phyloP scores from a whole-genome alignment of 2,797 vertebrate genomes.

The Etheostoma perlongum region DNA sequence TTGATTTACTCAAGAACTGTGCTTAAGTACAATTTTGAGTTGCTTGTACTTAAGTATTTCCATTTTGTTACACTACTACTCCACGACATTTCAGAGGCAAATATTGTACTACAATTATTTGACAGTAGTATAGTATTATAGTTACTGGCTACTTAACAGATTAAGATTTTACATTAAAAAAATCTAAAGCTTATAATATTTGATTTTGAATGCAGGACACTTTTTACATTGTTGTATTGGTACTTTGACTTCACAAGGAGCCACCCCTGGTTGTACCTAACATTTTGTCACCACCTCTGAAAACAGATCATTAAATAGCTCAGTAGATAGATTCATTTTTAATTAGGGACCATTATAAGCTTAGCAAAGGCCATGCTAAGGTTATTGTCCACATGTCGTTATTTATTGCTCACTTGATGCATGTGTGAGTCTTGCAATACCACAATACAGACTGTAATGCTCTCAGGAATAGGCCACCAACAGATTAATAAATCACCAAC shows the following conservation, averaged over 20 bases:
- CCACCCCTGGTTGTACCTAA: not conserved
- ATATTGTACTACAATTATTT: not conserved
- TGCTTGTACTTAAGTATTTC: not conserved
- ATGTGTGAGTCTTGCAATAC: slow-evolving; percentile 11
- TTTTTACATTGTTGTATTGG: not conserved
- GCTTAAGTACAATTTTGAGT: slow-evolving; percentile 5
- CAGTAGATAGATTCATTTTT: not conserved
- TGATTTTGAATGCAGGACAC: not conserved
- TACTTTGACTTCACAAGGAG: not conserved
- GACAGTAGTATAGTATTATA: too few species aligned
- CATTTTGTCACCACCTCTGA: not conserved
- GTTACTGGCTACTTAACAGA: not conserved
- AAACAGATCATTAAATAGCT: not conserved
- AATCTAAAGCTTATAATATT: not conserved
- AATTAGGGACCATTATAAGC: not conserved
- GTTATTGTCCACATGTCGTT: not conserved
- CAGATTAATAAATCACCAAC: slow-evolving; percentile 16
- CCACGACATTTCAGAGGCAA: not conserved
- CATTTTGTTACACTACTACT: not conserved
- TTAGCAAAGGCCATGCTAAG: slow-evolving; percentile 4
- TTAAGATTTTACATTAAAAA: not conserved
- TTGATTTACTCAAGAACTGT: not conserved
- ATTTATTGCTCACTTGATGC: slow-evolving; percentile 9
- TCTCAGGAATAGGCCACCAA: slow-evolving; percentile 5
- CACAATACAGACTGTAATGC: not conserved